Conservation (phyloP, 2,888 invertebrate genomes). For the Pristionchus exspectatus region DNA sequence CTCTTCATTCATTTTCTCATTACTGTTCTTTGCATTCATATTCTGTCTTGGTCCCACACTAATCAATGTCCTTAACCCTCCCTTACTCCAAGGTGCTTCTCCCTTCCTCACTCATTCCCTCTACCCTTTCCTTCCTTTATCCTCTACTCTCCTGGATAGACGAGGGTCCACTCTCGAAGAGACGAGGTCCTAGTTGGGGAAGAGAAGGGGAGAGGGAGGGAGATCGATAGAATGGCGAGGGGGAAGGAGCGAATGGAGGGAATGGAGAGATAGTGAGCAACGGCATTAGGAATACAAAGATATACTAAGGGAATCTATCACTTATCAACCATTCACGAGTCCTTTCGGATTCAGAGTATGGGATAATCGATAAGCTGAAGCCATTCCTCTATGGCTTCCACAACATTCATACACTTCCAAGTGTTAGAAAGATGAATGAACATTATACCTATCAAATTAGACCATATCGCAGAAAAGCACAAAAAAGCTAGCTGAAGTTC, state of each 20-base stretch:
- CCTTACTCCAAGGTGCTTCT: conserved; percentile 24
- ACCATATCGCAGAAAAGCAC: background rate
- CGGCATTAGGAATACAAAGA: conserved; percentile 36
- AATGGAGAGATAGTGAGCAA: conserved; percentile 3
- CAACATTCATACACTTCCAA: background rate
- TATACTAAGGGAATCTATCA: background rate
- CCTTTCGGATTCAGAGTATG: background rate
- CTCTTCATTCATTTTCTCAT: background rate
- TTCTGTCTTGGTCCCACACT: conserved; percentile 9
- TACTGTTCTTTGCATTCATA: background rate
- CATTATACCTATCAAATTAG: background rate
- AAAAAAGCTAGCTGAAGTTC: background rate
- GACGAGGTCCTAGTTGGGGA: conserved; percentile 37
- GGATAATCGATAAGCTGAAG: conserved; percentile 11
- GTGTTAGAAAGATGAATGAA: background rate
- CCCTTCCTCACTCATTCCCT: conserved; percentile 4
- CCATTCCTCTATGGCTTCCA: background rate
- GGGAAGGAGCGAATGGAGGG: background rate
- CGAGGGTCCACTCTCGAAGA: background rate
- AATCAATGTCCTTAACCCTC: conserved; percentile 28
- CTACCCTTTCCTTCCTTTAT: conserved; percentile 1
- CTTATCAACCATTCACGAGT: background rate
- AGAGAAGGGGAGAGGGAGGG: background rate
- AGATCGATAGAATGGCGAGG: conserved; percentile 32
- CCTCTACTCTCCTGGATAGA: conserved; percentile 39